Conservation (phyloP, 1,140 invertebrate species). For the Drosophila kikkawai region DNA sequence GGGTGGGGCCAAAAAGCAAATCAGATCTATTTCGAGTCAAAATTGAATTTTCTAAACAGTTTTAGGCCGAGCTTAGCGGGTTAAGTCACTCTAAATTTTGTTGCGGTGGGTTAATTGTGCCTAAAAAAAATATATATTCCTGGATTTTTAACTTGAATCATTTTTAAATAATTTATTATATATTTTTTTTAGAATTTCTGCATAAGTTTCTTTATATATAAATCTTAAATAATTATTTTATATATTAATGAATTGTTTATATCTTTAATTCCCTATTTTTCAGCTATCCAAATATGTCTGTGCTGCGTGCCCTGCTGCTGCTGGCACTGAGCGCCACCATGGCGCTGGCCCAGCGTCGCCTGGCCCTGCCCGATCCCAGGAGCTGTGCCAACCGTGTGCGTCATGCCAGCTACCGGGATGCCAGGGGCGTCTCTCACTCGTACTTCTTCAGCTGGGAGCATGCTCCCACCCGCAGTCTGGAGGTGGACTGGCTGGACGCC, state of each 20-base stretch:
- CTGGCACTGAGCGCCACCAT: slow-evolving; percentile 89
- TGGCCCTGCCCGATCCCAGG: slow-evolving; percentile 94
- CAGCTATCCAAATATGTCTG: slow-evolving; percentile 58
- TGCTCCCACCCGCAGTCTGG: slow-evolving; percentile 92
- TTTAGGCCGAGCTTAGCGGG: slow-evolving; percentile 28
- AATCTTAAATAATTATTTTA: background rate
- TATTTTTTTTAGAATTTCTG: background rate
- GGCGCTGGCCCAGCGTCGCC: slow-evolving; percentile 91
- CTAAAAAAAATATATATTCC: background rate
- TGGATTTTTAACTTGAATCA: background rate
- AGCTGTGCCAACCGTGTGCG: slow-evolving; percentile 94
- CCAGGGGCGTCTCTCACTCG: slow-evolving; percentile 93
- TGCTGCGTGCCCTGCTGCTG: slow-evolving; percentile 85
- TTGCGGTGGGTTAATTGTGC: background rate
- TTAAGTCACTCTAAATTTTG: slow-evolving; percentile 22
- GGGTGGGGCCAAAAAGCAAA: slow-evolving; percentile 29
- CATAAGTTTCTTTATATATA: background rate
- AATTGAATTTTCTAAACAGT: slow-evolving; percentile 46
- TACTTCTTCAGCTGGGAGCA: slow-evolving; percentile 98
- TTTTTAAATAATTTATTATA: background rate
- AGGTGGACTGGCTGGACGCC: slow-evolving; percentile 96
- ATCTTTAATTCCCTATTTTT: background rate
- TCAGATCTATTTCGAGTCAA: slow-evolving; percentile 29
- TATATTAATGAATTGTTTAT: background rate
- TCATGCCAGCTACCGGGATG: slow-evolving; percentile 94